phyloP scores from a whole-genome alignment of 2,113 vertebrate genomes.

The Halcyon malimbica region DNA sequence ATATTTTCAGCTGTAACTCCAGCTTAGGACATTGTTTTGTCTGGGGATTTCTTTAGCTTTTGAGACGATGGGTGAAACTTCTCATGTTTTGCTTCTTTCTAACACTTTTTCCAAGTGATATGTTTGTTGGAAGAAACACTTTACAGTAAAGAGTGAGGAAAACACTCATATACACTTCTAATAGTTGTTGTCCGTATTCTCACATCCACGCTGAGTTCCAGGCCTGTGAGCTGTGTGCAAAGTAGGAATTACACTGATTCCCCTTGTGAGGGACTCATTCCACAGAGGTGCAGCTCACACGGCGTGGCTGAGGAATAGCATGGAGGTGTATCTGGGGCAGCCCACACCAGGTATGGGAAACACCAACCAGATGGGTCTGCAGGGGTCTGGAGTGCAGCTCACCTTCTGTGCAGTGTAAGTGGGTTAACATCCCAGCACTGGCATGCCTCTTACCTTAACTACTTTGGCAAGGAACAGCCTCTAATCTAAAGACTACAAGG shows the following conservation, averaged over 20 bases:
- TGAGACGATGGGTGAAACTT: background rate
- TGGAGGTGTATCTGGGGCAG: rapidly evolving
- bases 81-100: background rate
- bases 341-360: background rate
- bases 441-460: background rate
- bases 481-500: background rate
- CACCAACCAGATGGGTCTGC: background rate
- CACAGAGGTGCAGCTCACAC: background rate
- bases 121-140: background rate
- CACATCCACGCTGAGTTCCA: background rate
- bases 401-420: background rate
- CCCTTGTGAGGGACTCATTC: background rate
- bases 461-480: background rate
- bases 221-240: background rate
- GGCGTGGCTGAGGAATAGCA: rapidly evolving
- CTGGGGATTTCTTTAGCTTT: background rate
- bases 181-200: background rate
- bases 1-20: background rate
- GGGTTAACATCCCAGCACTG: background rate
- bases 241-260: background rate
- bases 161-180: background rate
- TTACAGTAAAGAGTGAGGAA: background rate
- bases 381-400: background rate
- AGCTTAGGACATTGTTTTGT: background rate
- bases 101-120: background rate